phyloP scores from a whole-genome alignment of 2,113 vertebrate genomes.

The Epinephelus cyanopodus region DNA sequence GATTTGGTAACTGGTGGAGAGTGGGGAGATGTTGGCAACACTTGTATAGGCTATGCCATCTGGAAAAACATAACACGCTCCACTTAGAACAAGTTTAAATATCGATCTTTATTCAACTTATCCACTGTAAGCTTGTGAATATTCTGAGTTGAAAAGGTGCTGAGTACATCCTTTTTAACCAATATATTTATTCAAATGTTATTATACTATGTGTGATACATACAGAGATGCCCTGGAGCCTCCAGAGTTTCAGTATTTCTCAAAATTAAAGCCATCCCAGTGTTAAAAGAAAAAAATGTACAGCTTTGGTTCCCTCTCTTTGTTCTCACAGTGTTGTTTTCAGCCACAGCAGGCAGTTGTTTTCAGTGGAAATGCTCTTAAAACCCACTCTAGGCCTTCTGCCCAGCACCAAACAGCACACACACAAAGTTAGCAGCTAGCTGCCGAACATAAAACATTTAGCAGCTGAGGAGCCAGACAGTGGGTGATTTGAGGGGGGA shows the following conservation, averaged over 20 bases:
- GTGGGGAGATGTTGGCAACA: slow-evolving; percentile 15
- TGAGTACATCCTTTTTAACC: not conserved
- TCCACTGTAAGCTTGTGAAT: not conserved
- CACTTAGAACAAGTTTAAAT: not conserved
- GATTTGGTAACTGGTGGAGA: slow-evolving; percentile 40
- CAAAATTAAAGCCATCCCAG: too few species aligned
- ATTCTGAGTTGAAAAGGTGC: not conserved
- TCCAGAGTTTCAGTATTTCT: not conserved
- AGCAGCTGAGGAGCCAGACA: too few species aligned
- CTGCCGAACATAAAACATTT: too few species aligned
- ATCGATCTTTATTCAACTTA: not conserved
- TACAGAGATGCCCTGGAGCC: not conserved
- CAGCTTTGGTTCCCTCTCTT: too few species aligned
- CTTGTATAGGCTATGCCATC: slow-evolving; percentile 15
- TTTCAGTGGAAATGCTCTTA: too few species aligned
- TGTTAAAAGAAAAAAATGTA: too few species aligned
- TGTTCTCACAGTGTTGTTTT: too few species aligned
- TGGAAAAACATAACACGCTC: slow-evolving; percentile 14
- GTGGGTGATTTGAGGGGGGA: too few species aligned
- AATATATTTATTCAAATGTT: not conserved
- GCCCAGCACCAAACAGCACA: too few species aligned
- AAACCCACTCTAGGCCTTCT: too few species aligned
- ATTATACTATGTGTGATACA: not conserved
- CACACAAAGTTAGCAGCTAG: too few species aligned
- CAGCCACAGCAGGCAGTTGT: too few species aligned